Evolutionary conservation across 2,797 vertebrate species (phyloP).

Genomic region (Gallinago solitaria): DNA sequence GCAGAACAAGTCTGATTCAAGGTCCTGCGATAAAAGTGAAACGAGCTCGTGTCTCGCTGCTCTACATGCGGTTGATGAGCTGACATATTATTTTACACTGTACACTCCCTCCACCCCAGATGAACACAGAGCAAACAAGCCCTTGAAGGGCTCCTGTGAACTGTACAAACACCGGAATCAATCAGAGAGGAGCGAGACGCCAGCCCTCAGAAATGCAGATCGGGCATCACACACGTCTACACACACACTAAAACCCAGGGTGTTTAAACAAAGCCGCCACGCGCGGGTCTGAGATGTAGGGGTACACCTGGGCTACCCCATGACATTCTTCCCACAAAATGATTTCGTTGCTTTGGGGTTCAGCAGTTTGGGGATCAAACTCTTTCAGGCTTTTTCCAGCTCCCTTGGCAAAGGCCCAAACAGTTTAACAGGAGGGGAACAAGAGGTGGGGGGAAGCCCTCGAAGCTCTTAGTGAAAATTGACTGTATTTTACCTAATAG

Average conservation of each 20-base stretch:
- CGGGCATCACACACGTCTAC: background rate
- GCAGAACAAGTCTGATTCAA: constrained; percentile 32
- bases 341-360: background rate
- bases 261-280: accelerated
- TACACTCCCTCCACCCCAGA: constrained; percentile 48
- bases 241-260: background rate
- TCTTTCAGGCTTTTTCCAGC: background rate
- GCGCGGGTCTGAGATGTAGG: accelerated
- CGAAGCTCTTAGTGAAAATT: background rate
- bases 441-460: background rate
- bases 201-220: constrained; percentile 50
- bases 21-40: constrained; percentile 35
- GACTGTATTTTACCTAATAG: background rate
- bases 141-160: constrained; percentile 59
- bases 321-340: background rate
- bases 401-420: background rate
- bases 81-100: constrained; percentile 61
- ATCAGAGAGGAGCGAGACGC: background rate
- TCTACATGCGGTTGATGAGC: constrained; percentile 46
- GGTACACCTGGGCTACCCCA: accelerated
- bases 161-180: constrained; percentile 8
- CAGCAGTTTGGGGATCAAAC: background rate
- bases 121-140: constrained; percentile 61
- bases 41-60: background rate
- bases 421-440: background rate